Base-by-base conservation (phyloP, 1,140 invertebrate species). In the Popillia japonica region DNA sequence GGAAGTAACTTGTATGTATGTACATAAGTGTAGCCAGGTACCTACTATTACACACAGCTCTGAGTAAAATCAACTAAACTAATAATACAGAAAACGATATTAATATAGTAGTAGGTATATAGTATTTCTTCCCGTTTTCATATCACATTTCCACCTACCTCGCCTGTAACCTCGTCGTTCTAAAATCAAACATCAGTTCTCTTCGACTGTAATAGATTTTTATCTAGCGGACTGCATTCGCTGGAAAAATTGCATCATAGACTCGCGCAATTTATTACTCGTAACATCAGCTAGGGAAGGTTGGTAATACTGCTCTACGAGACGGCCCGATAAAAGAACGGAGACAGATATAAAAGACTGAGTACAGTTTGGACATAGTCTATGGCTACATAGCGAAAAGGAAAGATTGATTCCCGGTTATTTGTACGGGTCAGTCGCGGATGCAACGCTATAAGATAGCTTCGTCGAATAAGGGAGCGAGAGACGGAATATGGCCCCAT, bases 161-260 rank as follows among this genome's bases (percentile, higher is more conserved):
- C 6, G 10, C 9, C n/a, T 48, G n/a, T n/a, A n/a, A n/a, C n/a
- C n/a, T 48, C 17, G 8, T n/a, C 11, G 11, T 48, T 14, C 44
- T 48, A 48, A n/a, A 48, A 48, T 48, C 44, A 48, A 48, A 48
- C 44, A 48, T 48, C 44, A 48, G 44, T n/a, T 48, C 44, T 14
- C 44, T 48, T 11, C 44, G 44, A 11, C 44, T 11, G 17, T 48
- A 48, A 48, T 48, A 48, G 44, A 48, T 48, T 48, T 48, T 48
- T n/a, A 48, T 48, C 44, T 48, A n/a, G 44, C 44, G 11, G 44
- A n/a, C 44, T 48, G 44, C 44, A 48, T 48, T 48, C 44, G 44
- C 0, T 48, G 44, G 44, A 48, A 48, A n/a, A 48, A 48, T 48
- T 11, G 44, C 44, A 48, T 48, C 44, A 48, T 48, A 48, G 44